Evolutionary conservation across 23 tunicate species (phyloP), one percentile per base, ranked within the genome.

Genomic region (Aplidium turbinatum): DNA sequence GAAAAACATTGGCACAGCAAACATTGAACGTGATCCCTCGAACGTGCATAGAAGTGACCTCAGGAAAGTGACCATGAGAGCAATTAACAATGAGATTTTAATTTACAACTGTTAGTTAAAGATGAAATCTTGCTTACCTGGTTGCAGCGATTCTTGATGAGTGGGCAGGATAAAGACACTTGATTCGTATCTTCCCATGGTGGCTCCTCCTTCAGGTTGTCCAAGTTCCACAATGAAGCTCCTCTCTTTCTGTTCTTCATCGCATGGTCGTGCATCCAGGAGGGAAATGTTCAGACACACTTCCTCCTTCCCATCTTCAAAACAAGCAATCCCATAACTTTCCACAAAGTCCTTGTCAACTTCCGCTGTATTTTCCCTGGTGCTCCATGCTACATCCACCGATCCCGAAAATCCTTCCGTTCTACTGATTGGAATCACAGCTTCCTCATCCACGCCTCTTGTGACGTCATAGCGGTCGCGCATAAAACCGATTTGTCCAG

Each of bases 191-290:
- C 76, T 55, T 6, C 89, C 97, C 27, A 90, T 52, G 27, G 81
- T 61, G 0, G 87, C 79, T 16, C 39, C 82, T 6, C 97, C 89
- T 18, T 84, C 79, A 21, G 78, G 42, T 18, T 67, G 40, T 24
- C 97, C 97, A 38, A 91, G 61, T 51, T 91, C 97, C 34, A 91
- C 91, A 46, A 84, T 79, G 60, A 91, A 91, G 54, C 68, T 69
- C 35, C 38, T 48, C 25, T 61, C 75, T 26, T 31, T 42, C 7
- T 52, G 21, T 0, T 53, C 23, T 13, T 28, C 30, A 23, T 26
- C 64, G 0, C 46, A 29, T 16, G 33, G 9, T 2, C 70, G 50
- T 0, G 46, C 33, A 19, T 35, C 40, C 2, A 91, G 19, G 1
- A 86, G 58, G 3, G 87, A 80, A 16, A 91, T 68, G 31, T 27